Evolutionary conservation across 2,888 invertebrate genomes (phyloP).

Genomic region (Antheraea yamamai): DNA sequence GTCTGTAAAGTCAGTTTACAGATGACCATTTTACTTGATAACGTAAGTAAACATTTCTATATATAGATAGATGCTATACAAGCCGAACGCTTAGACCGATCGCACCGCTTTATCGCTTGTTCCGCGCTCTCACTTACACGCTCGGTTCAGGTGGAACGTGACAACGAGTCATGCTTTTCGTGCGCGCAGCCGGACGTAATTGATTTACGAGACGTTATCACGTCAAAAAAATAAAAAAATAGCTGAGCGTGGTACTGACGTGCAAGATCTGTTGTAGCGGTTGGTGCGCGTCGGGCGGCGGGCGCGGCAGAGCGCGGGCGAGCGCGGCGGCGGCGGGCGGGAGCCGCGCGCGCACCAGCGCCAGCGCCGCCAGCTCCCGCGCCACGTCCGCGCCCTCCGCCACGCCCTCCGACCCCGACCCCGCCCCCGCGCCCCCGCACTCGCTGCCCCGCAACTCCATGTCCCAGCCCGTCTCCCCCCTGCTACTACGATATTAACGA

Average conservation of each 20-base stretch:
- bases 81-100: too few relatives aligned
- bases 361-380: conserved; percentile 66
- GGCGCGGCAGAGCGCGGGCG: conserved; percentile 48
- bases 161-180: too few relatives aligned
- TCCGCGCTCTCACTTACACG: too few relatives aligned
- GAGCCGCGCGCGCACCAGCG: conserved; percentile 54
- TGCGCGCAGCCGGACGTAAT: too few relatives aligned
- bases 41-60: too few relatives aligned
- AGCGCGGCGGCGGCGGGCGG: conserved; percentile 51
- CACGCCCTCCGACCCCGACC: conserved; percentile 55
- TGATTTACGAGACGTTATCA: too few relatives aligned
- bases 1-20: too few relatives aligned
- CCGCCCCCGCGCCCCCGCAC: conserved; percentile 41
- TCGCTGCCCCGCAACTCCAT: conserved; percentile 31
- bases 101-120: too few relatives aligned
- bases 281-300: conserved; percentile 44
- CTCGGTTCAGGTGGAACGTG: too few relatives aligned
- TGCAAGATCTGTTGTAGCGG: conserved; percentile 63
- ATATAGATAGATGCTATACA: too few relatives aligned
- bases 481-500: background rate
- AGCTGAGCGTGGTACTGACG: conserved; percentile 33
- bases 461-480: conserved; percentile 25
- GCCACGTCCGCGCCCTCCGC: conserved; percentile 73
- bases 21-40: too few relatives aligned
- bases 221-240: too few relatives aligned